These are phyloP conservation scores for Acanthoscelides obtectus DNA, from an alignment of 2,888 invertebrate genomes.

Conservation along the genomic window DNA sequence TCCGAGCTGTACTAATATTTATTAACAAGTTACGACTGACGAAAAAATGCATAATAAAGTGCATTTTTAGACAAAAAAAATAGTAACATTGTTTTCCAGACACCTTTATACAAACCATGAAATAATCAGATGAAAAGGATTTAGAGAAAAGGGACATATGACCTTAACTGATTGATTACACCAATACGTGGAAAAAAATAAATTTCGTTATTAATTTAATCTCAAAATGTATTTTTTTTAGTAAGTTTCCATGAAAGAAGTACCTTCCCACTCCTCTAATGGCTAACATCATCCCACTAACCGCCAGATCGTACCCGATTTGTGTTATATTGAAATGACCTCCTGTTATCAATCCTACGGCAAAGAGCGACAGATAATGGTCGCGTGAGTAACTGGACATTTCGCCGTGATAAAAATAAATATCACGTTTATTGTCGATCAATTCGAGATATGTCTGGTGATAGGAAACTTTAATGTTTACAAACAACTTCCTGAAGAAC, in stretches of 20 bases:
- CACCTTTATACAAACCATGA: too few relatives aligned
- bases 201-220: too few relatives aligned
- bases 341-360: neutral
- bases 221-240: too few relatives aligned
- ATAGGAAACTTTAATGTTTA: neutral
- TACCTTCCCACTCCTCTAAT: neutral
- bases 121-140: too few relatives aligned
- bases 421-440: neutral
- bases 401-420: neutral
- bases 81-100: too few relatives aligned
- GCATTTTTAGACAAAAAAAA: too few relatives aligned
- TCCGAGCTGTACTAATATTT: too few relatives aligned
- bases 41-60: too few relatives aligned
- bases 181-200: too few relatives aligned
- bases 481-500: neutral
- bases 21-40: too few relatives aligned
- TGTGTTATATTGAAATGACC: neutral
- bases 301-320: neutral
- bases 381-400: neutral
- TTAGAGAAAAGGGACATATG: too few relatives aligned
- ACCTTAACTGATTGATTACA: too few relatives aligned
- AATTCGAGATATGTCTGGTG: neutral
- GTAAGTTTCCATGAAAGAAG: neutral
- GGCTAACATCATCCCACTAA: neutral
- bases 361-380: neutral